phyloP scores from a whole-genome alignment of 2,888 invertebrate genomes.

The Heliconius aoede region DNA sequence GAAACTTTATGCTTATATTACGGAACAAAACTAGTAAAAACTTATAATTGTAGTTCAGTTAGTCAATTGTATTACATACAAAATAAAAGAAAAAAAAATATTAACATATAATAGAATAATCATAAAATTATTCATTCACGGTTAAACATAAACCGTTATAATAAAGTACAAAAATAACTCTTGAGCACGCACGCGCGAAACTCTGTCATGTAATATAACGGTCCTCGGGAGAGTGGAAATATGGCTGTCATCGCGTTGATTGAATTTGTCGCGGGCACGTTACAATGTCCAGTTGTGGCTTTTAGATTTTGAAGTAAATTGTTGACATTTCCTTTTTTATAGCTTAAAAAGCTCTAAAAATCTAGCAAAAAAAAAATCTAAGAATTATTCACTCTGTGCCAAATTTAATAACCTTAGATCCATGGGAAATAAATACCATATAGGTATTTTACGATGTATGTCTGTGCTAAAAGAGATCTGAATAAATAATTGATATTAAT shows the following conservation, averaged over 20 bases:
- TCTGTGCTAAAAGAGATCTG: too few relatives aligned
- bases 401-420: too few relatives aligned
- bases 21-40: too few relatives aligned
- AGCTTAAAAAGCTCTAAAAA: background rate
- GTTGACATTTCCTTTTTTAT: background rate
- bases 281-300: conserved; percentile 17
- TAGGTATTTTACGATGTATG: too few relatives aligned
- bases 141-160: background rate
- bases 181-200: conserved; percentile 25
- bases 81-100: too few relatives aligned
- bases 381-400: too few relatives aligned
- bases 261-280: conserved; percentile 44
- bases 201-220: conserved; percentile 37
- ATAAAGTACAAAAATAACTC: conserved; percentile 24
- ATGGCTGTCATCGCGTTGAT: conserved; percentile 48
- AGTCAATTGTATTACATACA: too few relatives aligned
- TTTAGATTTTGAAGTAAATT: conserved; percentile 20
- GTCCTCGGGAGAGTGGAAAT: conserved; percentile 43
- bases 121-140: background rate
- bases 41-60: too few relatives aligned
- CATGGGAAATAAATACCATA: too few relatives aligned
- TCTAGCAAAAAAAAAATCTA: too few relatives aligned
- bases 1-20: too few relatives aligned
- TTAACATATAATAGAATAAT: background rate
- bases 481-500: too few relatives aligned